Conservation (phyloP, 2,113 vertebrate genomes). For the Pelodiscus sinensis region DNA sequence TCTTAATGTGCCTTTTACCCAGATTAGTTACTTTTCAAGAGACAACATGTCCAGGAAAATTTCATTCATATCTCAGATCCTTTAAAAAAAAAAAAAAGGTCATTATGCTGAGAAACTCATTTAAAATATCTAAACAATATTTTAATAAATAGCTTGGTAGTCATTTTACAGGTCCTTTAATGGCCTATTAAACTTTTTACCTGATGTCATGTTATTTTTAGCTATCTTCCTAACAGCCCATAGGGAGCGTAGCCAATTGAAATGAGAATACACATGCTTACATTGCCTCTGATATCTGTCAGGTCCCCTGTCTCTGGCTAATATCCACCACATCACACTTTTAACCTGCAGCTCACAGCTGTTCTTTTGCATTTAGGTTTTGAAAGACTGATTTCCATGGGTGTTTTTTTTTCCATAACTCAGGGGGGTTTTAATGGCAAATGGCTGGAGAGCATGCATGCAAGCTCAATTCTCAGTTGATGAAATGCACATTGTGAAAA, state of each 20-base stretch:
- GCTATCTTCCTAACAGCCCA: neutral
- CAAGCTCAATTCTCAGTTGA: neutral
- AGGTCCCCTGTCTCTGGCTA: neutral
- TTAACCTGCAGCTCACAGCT: neutral
- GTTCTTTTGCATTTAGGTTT: neutral
- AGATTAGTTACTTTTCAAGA: neutral
- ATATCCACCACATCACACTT: neutral
- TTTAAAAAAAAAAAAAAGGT: neutral
- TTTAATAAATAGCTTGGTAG: neutral
- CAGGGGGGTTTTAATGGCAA: neutral
- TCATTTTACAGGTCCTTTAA: neutral
- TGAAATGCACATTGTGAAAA: neutral
- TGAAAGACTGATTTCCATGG: neutral
- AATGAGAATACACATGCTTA: neutral
- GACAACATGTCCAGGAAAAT: neutral
- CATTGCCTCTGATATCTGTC: neutral
- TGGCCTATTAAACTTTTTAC: neutral
- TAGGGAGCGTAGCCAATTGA: neutral
- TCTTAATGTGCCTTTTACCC: neutral
- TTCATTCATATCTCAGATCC: neutral
- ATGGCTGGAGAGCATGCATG: neutral
- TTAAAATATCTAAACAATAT: neutral
- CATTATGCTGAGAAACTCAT: neutral
- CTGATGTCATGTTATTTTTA: neutral
- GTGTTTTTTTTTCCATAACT: neutral